Conservation (phyloP, 2,888 invertebrate genomes). For the Agrotis ipsilon region DNA sequence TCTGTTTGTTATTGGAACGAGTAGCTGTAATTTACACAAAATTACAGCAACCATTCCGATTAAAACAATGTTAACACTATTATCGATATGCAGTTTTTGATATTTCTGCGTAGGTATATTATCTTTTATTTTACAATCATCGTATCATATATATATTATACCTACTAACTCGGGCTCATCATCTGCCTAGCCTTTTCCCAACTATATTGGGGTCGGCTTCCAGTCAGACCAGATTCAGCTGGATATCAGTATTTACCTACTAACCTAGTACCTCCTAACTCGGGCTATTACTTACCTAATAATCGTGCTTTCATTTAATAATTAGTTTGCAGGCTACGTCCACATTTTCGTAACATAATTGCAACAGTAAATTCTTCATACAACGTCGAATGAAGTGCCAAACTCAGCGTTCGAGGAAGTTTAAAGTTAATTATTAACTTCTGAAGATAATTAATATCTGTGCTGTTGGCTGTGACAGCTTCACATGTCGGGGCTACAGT, state of each 20-base stretch:
- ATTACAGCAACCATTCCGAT: neutral
- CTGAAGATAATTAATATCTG: conserved; percentile 84
- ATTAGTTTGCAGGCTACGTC: conserved; percentile 66
- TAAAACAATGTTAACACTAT: neutral
- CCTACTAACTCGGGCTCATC: no score
- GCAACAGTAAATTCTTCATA: conserved; percentile 79
- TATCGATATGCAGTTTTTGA: neutral
- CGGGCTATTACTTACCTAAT: neutral
- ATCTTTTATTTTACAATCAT: no score
- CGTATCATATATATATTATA: no score
- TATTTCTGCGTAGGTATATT: neutral
- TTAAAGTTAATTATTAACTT: conserved; percentile 87
- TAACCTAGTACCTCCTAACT: no score
- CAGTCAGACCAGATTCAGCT: no score
- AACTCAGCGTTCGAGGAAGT: conserved; percentile 82
- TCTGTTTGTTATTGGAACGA: conserved; percentile 6
- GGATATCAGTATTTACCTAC: no score
- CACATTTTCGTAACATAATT: conserved; percentile 75
- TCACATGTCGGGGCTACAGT: conserved; percentile 56
- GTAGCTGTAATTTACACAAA: conserved; percentile 5
- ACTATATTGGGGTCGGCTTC: no score
- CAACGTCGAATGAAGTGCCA: conserved; percentile 79
- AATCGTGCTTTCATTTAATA: conserved; percentile 41
- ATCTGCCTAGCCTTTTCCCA: no score
- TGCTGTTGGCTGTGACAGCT: conserved; percentile 72